Percentiles rank a stretch among this genome's conserved stretches.
Conservation (phyloP, 2,113 vertebrate genomes). For the Raphicerus campestris region DNA sequence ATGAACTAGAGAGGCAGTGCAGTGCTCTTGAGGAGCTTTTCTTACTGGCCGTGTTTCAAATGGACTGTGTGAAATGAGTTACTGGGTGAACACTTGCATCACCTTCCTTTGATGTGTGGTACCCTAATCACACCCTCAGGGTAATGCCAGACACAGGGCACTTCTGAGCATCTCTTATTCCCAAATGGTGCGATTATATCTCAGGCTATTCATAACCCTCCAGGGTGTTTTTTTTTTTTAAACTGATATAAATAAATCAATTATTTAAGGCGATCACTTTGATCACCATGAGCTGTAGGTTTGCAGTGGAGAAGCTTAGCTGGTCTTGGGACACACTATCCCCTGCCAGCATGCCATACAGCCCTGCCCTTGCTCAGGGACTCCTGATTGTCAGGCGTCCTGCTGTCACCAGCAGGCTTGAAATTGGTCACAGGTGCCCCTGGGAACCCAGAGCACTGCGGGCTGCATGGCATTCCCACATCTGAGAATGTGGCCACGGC, state of each 20-base stretch:
- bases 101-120: conserved; percentile 75
- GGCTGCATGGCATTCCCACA: conserved; percentile 54
- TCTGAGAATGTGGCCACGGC: neutral
- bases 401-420: conserved; percentile 60
- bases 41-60: conserved; percentile 30
- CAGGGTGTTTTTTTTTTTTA: conserved; percentile 39
- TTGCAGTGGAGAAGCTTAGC: conserved; percentile 55
- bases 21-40: neutral
- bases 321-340: conserved; percentile 43
- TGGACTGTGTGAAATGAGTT: conserved; percentile 74
- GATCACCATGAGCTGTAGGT: conserved; percentile 69
- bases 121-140: conserved; percentile 72
- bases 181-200: conserved; percentile 71
- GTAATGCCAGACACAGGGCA: conserved; percentile 63
- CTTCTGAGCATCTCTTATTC: conserved; percentile 73
- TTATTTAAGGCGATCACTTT: conserved; percentile 80
- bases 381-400: conserved; percentile 40
- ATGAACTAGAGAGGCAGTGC: neutral
- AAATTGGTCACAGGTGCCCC: conserved; percentile 54
- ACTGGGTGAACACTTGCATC: conserved; percentile 66
- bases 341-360: conserved; percentile 36
- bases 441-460: conserved; percentile 16
- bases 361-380: neutral
- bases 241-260: conserved; percentile 78
- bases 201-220: conserved; percentile 70